These are phyloP conservation scores for Malthinus flaveolus DNA, from an alignment of 2,888 invertebrate species.

Conservation along the genomic window DNA sequence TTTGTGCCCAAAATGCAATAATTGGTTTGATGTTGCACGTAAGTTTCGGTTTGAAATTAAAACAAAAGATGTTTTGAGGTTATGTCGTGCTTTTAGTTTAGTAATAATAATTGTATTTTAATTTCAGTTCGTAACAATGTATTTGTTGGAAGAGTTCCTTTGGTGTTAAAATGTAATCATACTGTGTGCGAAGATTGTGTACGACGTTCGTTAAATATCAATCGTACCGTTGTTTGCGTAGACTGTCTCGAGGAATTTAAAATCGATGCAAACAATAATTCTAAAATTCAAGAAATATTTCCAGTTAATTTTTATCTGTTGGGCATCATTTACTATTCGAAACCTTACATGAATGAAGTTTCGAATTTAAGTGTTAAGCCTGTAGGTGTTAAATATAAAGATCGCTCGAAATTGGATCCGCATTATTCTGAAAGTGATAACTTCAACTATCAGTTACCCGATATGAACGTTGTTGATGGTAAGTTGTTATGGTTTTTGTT, in stretches of 20 bases:
- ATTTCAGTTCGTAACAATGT: constrained; percentile 32
- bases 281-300: constrained; percentile 41
- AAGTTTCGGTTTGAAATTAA: constrained; percentile 19
- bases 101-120: constrained; percentile 1
- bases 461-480: background rate
- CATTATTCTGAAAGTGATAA: background rate
- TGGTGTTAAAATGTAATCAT: constrained; percentile 69
- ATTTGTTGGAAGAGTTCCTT: constrained; percentile 53
- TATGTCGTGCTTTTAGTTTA: constrained; percentile 13
- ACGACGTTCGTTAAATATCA: constrained; percentile 47
- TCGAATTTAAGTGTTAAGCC: constrained; percentile 28
- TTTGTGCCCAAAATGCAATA: constrained; percentile 35
- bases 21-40: constrained; percentile 29
- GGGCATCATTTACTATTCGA: constrained; percentile 41
- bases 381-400: constrained; percentile 16
- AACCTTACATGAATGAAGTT: constrained; percentile 5
- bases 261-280: constrained; percentile 32
- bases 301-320: constrained; percentile 52
- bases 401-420: background rate
- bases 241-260: constrained; percentile 55
- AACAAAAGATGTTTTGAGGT: constrained; percentile 13
- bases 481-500: background rate
- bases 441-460: too few species aligned
- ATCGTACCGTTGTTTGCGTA: constrained; percentile 55
- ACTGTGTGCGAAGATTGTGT: constrained; percentile 69